Base-by-base conservation (phyloP, 2,797 vertebrate genomes). In the Onychomys torridus region DNA sequence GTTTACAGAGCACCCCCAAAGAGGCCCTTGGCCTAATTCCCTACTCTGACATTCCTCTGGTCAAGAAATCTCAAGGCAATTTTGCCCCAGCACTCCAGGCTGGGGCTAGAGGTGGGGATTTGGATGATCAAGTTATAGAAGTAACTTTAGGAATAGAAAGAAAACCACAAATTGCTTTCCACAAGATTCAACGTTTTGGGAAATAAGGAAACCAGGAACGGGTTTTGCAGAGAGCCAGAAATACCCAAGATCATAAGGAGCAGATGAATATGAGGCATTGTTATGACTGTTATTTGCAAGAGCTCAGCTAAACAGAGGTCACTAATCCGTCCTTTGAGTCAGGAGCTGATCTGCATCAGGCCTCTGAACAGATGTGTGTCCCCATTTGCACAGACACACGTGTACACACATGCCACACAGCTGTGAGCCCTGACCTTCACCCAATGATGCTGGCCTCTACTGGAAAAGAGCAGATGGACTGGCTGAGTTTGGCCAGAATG, bases 401-500 rank as follows among this genome's bases (percentile, higher is more conserved):
- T 73, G 63, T 49, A 79, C 49, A 73, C 71, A 67, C 86, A 83
- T 0, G 0, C 85, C 94, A 93, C 89, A 88, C 57, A 84, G 90
- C 57, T 63, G 0, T 21, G 82, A 87, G 84, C 77, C 88, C 94
- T 94, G 97, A 97, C 97, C 97, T 97, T 96, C 97, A 93, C 97
- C 94, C 87, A 78, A 11, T 0, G 8, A 76, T n/a, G 34, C 87
- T 94, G 86, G 95, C 89, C 87, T 93, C 91, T 67, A 65, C 61
- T 6, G 29, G 73, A 65, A 96, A 93, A 49, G 87, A 97, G 94
- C 97, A 98, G 97, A 98, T 97, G 98, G 96, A 95, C 63, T 43
- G 86, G 86, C 89, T 93, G 94, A 79, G 95, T 91, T 81, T 79
- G 95, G 89, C 1, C 63, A 86, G 91, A 69, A 96, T 21, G 1